These are phyloP conservation scores for Scarus forsteni DNA, from an alignment of 2,797 vertebrate species.

Conservation along the genomic window DNA sequence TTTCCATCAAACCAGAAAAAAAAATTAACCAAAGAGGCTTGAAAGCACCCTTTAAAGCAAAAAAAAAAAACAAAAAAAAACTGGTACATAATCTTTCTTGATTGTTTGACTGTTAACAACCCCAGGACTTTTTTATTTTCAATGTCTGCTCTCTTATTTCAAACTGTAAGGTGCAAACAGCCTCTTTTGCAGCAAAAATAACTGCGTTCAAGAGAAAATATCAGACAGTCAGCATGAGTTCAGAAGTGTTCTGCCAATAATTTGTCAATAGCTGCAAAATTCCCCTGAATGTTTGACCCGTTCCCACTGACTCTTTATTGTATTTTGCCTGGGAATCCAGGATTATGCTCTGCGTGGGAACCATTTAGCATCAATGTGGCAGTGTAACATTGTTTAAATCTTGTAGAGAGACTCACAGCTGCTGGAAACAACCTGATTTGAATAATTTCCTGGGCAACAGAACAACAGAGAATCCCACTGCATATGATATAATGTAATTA, in stretches of 20 bases:
- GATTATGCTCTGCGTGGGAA: constrained; percentile 48
- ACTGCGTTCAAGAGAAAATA: not conserved
- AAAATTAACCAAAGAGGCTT: not conserved
- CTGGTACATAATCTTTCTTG: not conserved
- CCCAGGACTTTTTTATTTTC: no score
- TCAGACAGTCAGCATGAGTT: not conserved
- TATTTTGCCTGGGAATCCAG: constrained; percentile 33
- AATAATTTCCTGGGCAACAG: constrained; percentile 45
- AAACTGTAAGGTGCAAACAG: no score
- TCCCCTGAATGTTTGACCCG: constrained; percentile 21
- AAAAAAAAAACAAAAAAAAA: not conserved
- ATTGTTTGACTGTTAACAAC: not conserved
- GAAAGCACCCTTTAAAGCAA: not conserved
- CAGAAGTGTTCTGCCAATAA: not conserved
- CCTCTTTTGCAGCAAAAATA: no score
- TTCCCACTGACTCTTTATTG: constrained; percentile 15
- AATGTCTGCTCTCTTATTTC: no score
- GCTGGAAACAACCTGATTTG: constrained; percentile 37
- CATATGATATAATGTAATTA: constrained; percentile 32
- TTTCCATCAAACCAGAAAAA: constrained; percentile 4
- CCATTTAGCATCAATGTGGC: constrained; percentile 33
- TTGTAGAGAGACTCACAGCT: constrained; percentile 31
- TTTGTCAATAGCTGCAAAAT: constrained; percentile 25
- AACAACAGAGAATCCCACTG: constrained; percentile 27
- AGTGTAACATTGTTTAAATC: constrained; percentile 34